Evolutionary conservation across 2,888 invertebrate species (phyloP).

Genomic region (Pyrrhopygopsis socrates): DNA sequence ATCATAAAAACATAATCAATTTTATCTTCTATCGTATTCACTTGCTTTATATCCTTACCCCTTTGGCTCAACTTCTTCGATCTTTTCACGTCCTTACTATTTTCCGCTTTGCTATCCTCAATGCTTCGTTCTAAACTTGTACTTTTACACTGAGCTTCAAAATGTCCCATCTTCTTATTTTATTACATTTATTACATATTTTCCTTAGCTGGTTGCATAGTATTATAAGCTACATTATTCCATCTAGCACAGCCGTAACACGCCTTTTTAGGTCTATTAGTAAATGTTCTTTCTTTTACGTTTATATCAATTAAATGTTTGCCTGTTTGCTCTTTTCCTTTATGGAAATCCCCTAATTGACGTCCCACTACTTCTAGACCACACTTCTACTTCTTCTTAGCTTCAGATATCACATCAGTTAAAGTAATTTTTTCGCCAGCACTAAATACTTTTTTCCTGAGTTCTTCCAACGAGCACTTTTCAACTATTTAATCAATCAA

Average conservation of each 20-base stretch:
- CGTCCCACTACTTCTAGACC: background rate
- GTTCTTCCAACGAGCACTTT: background rate
- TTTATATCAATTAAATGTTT: background rate
- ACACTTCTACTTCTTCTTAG: too few species aligned
- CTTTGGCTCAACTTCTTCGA: too few species aligned
- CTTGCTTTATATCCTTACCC: too few species aligned
- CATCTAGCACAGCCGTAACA: background rate
- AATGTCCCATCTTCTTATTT: conserved; percentile 63
- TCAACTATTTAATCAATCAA: background rate
- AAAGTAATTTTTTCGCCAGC: background rate
- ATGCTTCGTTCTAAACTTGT: background rate
- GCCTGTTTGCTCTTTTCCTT: background rate
- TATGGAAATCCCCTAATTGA: background rate
- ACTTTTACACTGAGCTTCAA: background rate
- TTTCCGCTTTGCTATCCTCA: background rate
- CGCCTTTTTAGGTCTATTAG: background rate
- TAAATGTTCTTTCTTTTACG: background rate
- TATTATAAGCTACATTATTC: background rate
- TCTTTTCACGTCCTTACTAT: too few species aligned
- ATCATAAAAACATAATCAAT: too few species aligned
- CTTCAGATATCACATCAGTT: background rate
- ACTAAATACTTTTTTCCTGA: background rate
- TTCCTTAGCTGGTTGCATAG: conserved; percentile 56
- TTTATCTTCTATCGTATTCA: too few species aligned
- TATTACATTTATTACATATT: conserved; percentile 76